Conservation (phyloP, 2,113 vertebrate genomes). For the Callipepla californica region DNA sequence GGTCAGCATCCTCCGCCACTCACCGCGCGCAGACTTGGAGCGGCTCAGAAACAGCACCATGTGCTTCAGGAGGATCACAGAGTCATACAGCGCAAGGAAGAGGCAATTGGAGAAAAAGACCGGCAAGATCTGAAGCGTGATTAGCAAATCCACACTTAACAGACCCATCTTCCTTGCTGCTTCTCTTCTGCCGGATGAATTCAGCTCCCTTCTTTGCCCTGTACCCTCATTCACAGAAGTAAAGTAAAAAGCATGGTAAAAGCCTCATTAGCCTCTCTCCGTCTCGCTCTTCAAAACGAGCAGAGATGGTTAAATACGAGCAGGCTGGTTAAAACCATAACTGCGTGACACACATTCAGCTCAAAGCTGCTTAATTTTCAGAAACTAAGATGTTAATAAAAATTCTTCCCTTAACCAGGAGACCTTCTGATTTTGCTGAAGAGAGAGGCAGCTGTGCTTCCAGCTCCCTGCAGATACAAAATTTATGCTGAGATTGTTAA, state of each 20-base stretch:
- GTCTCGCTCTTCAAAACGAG: constrained; percentile 59
- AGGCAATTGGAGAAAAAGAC: constrained; percentile 98
- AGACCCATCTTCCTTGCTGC: constrained; percentile 85
- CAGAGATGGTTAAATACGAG: constrained; percentile 68
- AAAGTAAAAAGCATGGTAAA: constrained; percentile 61
- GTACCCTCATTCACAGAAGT: constrained; percentile 74
- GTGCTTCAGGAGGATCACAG: constrained; percentile 93
- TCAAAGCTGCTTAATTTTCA: constrained; percentile 67
- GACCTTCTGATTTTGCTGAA: constrained; percentile 76
- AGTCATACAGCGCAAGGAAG: constrained; percentile 96
- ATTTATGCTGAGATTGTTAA: constrained; percentile 76
- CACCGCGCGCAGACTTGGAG: constrained; percentile 82
- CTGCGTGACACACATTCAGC: constrained; percentile 67
- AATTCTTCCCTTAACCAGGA: constrained; percentile 73
- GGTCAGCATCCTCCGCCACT: constrained; percentile 95
- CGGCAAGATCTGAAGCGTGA: constrained; percentile 95
- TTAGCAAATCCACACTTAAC: constrained; percentile 92
- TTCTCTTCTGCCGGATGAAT: constrained; percentile 60
- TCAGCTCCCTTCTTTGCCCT: constrained; percentile 65
- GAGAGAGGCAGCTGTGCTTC: constrained; percentile 75
- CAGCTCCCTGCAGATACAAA: constrained; percentile 79
- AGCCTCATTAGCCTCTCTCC: constrained; percentile 43
- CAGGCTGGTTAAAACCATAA: constrained; percentile 65
- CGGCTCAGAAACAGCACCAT: constrained; percentile 89
- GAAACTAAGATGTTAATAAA: constrained; percentile 71